Evolutionary conservation across 2,113 vertebrate species (phyloP).

Genomic region (Sarotherodon lohbergeri): DNA sequence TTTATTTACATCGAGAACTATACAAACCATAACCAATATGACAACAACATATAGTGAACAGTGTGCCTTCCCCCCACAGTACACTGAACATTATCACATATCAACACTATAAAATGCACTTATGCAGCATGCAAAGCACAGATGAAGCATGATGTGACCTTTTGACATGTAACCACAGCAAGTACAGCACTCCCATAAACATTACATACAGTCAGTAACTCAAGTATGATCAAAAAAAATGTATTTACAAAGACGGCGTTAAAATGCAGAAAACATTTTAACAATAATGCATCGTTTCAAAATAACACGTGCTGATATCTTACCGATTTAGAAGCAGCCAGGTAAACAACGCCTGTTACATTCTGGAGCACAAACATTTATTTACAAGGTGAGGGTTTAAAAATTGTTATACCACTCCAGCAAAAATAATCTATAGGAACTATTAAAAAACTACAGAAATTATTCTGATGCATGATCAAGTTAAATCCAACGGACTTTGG

Average conservation of each 20-base stretch:
- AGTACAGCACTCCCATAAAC: background rate
- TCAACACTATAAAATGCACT: background rate
- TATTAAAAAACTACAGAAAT: background rate
- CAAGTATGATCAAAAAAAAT: background rate
- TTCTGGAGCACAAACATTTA: background rate
- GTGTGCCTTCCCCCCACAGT: background rate
- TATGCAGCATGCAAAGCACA: background rate
- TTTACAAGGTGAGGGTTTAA: background rate
- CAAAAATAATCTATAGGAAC: background rate
- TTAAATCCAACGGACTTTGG: background rate
- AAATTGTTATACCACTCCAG: background rate
- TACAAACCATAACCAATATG: background rate
- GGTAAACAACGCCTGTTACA: background rate
- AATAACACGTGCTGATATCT: background rate
- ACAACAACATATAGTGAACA: background rate
- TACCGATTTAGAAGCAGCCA: background rate
- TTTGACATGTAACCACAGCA: background rate
- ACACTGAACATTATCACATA: background rate
- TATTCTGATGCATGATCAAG: background rate
- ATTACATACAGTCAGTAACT: background rate
- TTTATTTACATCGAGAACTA: slow-evolving; percentile 42
- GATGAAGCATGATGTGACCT: background rate
- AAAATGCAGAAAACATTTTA: background rate
- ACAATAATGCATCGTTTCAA: background rate
- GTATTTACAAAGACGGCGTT: background rate